A percentile compares a stretch with the other conserved stretches of the same genome.
phyloP scores from a whole-genome alignment of 1,140 invertebrate genomes.

The Sinonovacula constricta region DNA sequence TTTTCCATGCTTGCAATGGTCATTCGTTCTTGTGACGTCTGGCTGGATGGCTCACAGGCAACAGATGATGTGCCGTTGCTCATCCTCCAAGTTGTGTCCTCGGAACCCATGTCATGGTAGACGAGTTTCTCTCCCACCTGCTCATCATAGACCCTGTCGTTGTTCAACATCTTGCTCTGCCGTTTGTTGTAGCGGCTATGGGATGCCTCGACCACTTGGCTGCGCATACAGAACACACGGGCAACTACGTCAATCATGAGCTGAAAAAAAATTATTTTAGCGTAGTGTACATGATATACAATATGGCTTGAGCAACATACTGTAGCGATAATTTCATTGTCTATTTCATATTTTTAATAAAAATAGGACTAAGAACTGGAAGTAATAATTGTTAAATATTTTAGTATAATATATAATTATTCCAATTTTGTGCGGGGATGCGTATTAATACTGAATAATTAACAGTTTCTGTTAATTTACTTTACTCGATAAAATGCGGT shows the following conservation, averaged over 20 bases:
- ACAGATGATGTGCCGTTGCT: conserved; percentile 54
- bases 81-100: conserved; percentile 44
- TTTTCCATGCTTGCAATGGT: conserved; percentile 61
- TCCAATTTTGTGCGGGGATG: too few species aligned
- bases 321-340: too few species aligned
- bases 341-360: too few species aligned
- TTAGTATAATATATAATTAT: too few species aligned
- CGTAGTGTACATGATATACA: too few species aligned
- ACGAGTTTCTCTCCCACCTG: background rate
- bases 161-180: conserved; percentile 12
- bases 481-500: too few species aligned
- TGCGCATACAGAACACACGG: conserved; percentile 72
- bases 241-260: conserved; percentile 72
- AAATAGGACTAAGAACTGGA: too few species aligned
- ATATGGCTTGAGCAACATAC: too few species aligned
- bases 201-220: conserved; percentile 52
- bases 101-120: conserved; percentile 23
- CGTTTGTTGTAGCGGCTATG: conserved; percentile 17
- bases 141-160: background rate
- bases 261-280: too few species aligned
- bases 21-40: conserved; percentile 14
- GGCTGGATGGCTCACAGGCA: conserved; percentile 46
- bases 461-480: too few species aligned
- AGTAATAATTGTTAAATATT: too few species aligned
- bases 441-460: too few species aligned